A percentile compares a stretch with the other conserved stretches of the same genome.
phyloP scores from a whole-genome alignment of 2,113 vertebrate genomes.

The Dicerorhinus sumatrensis region DNA sequence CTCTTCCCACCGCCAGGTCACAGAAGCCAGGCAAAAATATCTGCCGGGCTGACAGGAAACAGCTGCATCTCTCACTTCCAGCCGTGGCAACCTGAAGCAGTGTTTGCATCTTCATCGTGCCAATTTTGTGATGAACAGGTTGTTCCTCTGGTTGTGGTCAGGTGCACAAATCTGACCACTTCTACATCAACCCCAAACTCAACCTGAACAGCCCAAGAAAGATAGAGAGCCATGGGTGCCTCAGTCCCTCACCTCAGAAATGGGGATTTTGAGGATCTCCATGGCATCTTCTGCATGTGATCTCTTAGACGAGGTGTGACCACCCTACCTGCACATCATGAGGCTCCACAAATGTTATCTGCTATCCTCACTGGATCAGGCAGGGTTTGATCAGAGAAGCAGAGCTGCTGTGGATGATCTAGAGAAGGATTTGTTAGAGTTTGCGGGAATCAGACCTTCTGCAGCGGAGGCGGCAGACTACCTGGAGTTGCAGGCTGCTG shows the following conservation, averaged over 20 bases:
- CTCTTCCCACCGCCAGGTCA: background rate
- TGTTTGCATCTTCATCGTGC: background rate
- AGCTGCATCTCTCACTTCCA: background rate
- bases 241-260: background rate
- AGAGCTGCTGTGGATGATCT: background rate
- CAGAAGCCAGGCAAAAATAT: background rate
- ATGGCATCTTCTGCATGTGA: rapidly evolving
- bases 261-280: background rate
- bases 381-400: background rate
- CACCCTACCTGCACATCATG: rapidly evolving
- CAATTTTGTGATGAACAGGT: background rate
- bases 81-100: background rate
- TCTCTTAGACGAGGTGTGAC: background rate
- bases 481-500: rapidly evolving
- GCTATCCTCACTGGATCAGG: background rate
- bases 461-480: rapidly evolving
- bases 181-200: too few species aligned
- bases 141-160: background rate
- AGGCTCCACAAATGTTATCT: background rate
- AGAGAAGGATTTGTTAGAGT: background rate
- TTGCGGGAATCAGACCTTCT: background rate
- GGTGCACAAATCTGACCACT: background rate
- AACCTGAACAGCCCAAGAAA: background rate
- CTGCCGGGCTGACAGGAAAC: background rate
- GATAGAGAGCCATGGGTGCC: rapidly evolving